A percentile compares a stretch with the other conserved stretches of the same genome.
These are phyloP conservation scores for Cassiopea xamachana DNA, from an alignment of 30 jellyfish, hydroid and myxozoan genomes.

Conservation along the genomic window DNA sequence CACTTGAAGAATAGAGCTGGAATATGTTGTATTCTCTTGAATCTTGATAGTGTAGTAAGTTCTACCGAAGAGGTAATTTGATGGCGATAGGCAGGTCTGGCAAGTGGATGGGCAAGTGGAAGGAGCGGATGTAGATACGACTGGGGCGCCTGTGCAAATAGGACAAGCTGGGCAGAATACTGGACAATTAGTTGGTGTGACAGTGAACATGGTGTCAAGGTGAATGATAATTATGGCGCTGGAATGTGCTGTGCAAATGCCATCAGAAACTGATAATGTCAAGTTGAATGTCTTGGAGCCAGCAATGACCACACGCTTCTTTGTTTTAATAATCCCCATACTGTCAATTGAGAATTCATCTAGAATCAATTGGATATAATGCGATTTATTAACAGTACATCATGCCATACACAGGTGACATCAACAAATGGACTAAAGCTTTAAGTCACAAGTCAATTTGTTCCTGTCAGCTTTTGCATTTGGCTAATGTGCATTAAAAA, in stretches of 20 bases:
- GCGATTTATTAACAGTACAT: not conserved
- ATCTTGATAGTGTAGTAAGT: conserved; percentile 40
- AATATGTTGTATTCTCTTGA: conserved; percentile 58
- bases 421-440: not conserved
- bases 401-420: not conserved
- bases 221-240: conserved; percentile 48
- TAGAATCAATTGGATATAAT: not conserved
- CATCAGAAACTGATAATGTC: conserved; percentile 77
- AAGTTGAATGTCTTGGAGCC: conserved; percentile 66
- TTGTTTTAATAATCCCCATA: conserved; percentile 67
- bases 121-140: conserved; percentile 34
- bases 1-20: conserved; percentile 49
- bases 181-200: conserved; percentile 71
- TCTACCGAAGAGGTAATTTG: conserved; percentile 65
- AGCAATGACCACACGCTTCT: conserved; percentile 42
- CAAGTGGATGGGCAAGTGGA: conserved; percentile 43
- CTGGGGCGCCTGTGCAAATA: conserved; percentile 53
- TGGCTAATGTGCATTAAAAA: too few relatives aligned
- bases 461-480: too few relatives aligned
- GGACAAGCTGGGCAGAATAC: conserved; percentile 69
- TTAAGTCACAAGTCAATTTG: too few relatives aligned
- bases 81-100: conserved; percentile 57
- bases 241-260: conserved; percentile 73
- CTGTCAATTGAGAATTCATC: conserved; percentile 69
- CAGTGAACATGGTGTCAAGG: conserved; percentile 71